These are phyloP conservation scores for Choristoneura fumiferana DNA, from an alignment of 1,140 invertebrate species.

Conservation along the genomic window DNA sequence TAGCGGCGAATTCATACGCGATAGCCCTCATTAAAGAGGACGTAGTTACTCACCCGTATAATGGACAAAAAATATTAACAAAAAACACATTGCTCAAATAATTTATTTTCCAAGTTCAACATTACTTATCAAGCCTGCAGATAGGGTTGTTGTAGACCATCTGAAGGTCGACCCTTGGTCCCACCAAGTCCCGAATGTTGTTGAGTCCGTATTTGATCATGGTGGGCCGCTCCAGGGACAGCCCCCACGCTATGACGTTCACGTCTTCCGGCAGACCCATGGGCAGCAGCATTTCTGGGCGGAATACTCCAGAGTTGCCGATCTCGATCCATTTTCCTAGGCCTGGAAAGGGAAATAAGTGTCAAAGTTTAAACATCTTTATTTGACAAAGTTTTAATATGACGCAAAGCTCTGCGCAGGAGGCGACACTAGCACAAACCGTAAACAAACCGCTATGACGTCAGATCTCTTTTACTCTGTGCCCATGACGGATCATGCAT, in stretches of 20 bases:
- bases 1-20: too few relatives aligned
- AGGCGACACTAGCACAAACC: too few relatives aligned
- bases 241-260: conserved; percentile 97
- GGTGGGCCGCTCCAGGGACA: conserved; percentile 97
- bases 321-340: conserved; percentile 91
- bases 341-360: conserved; percentile 56
- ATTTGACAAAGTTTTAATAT: too few relatives aligned
- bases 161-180: conserved; percentile 96
- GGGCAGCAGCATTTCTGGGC: conserved; percentile 98
- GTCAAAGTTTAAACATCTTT: too few relatives aligned
- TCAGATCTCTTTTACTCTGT: too few relatives aligned
- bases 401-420: too few relatives aligned
- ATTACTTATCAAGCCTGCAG: conserved; percentile 90
- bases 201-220: conserved; percentile 99
- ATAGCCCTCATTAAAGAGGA: too few relatives aligned
- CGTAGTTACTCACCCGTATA: too few relatives aligned
- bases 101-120: conserved; percentile 19
- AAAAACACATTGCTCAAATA: conserved; percentile 25
- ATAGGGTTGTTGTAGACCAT: conserved; percentile 97
- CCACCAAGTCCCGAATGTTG: conserved; percentile 98
- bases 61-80: too few relatives aligned
- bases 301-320: conserved; percentile 98
- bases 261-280: conserved; percentile 98
- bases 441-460: too few relatives aligned
- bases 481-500: too few relatives aligned